Base-by-base conservation (phyloP, 2,113 vertebrate species). In the Aldabrachelys gigantea region DNA sequence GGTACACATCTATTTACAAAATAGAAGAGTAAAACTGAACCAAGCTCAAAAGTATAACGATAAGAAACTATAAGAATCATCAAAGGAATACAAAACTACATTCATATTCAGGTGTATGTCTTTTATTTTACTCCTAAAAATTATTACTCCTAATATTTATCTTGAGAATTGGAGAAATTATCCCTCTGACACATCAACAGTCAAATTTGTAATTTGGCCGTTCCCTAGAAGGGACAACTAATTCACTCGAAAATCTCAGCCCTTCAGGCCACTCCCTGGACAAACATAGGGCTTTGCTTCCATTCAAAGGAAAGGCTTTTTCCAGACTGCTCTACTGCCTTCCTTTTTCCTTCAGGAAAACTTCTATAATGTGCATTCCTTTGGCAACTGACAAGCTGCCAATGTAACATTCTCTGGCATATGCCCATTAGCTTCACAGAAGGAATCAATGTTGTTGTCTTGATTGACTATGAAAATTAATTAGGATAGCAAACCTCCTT, bases 401-500 rank as follows among this genome's bases (percentile, higher is more conserved):
- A 85, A 56, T 21, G 81, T 65, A 89, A 90, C 92, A 92, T 95
- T 50, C 19, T 78, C 57, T 95, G 92, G 84, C 65, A 80, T 84
- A 41, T 94, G 21, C 84, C 85, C 56, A 62, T 88, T 88, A 87
- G 35, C 88, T 94, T 50, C 57, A 83, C 95, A 89, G 24, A 44
- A 95, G 85, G 38, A 92, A 94, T 87, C 81, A 92, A 0, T 52
- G 75, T 92, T 97, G 84, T 90, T 35, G 2, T 84, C 2, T 27
- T 83, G 5, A 44, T 83, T 93, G 65, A 41, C 82, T 95, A 90
- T 92, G 44, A 3, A 93, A 95, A 87, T 86, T 89, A 94, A 91
- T 94, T 90, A 93, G 57, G 2, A 92, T 85, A 44, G 87, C 14
- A 93, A 94, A 87, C 10, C 0, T 2, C 13, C 2, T 78, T 93